Evolutionary conservation across 2,797 vertebrate genomes (phyloP).

Genomic region (Morelia viridis): DNA sequence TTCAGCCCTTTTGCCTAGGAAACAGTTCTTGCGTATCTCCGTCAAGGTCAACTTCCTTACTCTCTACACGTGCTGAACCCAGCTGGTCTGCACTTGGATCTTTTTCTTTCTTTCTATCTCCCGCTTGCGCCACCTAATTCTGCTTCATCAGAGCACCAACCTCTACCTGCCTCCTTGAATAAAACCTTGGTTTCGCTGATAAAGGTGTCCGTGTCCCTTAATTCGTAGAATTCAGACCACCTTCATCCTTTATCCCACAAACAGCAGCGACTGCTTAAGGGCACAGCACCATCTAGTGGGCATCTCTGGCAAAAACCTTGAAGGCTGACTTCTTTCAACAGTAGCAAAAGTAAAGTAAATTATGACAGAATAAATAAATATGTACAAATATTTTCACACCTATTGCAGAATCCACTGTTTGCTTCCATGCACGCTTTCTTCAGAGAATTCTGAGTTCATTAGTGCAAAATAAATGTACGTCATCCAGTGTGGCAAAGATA

Average conservation of each 20-base stretch:
- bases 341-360: background rate
- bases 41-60: background rate
- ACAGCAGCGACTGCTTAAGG: background rate
- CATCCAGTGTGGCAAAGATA: no score
- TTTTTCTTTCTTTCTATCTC: background rate
- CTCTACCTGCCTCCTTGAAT: background rate
- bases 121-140: background rate
- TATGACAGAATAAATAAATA: background rate
- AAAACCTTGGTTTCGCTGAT: no score
- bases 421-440: background rate
- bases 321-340: background rate
- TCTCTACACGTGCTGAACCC: background rate
- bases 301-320: background rate
- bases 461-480: background rate
- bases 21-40: background rate
- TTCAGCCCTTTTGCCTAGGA: background rate
- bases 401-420: background rate
- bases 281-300: background rate
- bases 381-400: background rate
- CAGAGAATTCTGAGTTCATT: background rate
- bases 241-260: background rate
- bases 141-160: background rate
- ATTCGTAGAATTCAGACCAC: background rate
- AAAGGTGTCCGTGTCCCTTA: background rate
- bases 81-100: background rate